Conservation (phyloP, 2,888 invertebrate species). For the Hemaris fuciformis region DNA sequence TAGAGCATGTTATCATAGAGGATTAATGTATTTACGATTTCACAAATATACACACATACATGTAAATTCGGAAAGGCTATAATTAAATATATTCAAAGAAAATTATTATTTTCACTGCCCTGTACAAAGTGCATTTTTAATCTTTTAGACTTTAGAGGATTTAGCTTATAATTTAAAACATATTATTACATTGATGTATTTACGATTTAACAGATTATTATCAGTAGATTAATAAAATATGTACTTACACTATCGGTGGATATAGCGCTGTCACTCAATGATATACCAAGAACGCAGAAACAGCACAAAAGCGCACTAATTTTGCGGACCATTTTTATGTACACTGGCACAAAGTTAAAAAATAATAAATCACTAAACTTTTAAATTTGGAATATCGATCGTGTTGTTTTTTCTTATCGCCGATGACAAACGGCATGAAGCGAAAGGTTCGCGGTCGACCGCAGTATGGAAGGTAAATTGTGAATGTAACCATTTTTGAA, state of each 20-base stretch:
- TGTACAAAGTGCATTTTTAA: background rate
- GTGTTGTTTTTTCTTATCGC: slow-evolving; percentile 33
- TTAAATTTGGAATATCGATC: slow-evolving; percentile 27
- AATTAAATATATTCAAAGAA: background rate
- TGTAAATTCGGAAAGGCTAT: slow-evolving; percentile 20
- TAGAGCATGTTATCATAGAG: too few species aligned
- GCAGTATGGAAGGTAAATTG: slow-evolving; percentile 59
- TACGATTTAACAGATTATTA: background rate
- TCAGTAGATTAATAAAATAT: too few species aligned
- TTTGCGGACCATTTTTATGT: slow-evolving; percentile 67
- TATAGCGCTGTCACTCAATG: slow-evolving; percentile 70
- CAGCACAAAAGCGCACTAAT: slow-evolving; percentile 70
- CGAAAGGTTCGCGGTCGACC: slow-evolving; percentile 69
- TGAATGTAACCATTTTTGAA: slow-evolving; percentile 74
- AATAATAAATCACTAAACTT: slow-evolving; percentile 18
- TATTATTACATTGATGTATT: background rate
- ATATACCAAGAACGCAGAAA: slow-evolving; percentile 68
- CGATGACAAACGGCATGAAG: slow-evolving; percentile 44
- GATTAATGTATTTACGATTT: too few species aligned
- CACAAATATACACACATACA: too few species aligned
- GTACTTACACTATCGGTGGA: slow-evolving; percentile 71
- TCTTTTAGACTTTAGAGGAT: too few species aligned
- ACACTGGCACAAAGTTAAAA: slow-evolving; percentile 18
- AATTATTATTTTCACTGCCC: background rate
- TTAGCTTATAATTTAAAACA: too few species aligned